Conservation (phyloP, 2,888 invertebrate species). For the Ornithoptera priamus region DNA sequence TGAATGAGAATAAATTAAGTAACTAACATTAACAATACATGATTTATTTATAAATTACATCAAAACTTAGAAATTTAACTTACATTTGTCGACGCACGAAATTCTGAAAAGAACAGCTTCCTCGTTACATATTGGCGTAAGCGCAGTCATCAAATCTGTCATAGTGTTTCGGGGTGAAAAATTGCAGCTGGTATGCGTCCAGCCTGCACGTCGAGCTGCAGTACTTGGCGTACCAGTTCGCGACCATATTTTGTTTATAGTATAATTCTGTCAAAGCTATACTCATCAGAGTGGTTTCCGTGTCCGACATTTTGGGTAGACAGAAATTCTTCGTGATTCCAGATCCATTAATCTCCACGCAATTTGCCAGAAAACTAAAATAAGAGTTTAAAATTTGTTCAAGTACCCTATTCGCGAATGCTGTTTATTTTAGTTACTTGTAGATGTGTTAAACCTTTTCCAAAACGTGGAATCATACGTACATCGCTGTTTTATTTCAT, state of each 20-base stretch:
- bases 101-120: neutral
- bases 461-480: too few relatives aligned
- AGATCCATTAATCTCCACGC: conserved; percentile 66
- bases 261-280: conserved; percentile 57
- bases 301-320: conserved; percentile 66
- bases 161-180: conserved; percentile 47
- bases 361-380: conserved; percentile 63
- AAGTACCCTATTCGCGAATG: too few relatives aligned
- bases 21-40: neutral
- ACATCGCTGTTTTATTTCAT: too few relatives aligned
- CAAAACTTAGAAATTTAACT: neutral
- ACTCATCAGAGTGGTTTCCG: conserved; percentile 62
- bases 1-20: neutral
- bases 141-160: conserved; percentile 60
- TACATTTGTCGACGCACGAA: neutral
- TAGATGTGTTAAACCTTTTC: too few relatives aligned
- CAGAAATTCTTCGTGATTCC: conserved; percentile 73
- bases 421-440: too few relatives aligned
- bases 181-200: conserved; percentile 49
- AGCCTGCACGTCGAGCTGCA: conserved; percentile 46
- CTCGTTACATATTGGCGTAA: conserved; percentile 47
- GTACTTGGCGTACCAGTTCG: conserved; percentile 59
- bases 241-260: conserved; percentile 43
- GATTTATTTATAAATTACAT: neutral
- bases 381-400: neutral